A percentile compares a stretch with the other conserved stretches of the same genome.
Evolutionary conservation across 1,140 invertebrate species (phyloP).

Genomic region (Ceratoteleas bidentatus): DNA sequence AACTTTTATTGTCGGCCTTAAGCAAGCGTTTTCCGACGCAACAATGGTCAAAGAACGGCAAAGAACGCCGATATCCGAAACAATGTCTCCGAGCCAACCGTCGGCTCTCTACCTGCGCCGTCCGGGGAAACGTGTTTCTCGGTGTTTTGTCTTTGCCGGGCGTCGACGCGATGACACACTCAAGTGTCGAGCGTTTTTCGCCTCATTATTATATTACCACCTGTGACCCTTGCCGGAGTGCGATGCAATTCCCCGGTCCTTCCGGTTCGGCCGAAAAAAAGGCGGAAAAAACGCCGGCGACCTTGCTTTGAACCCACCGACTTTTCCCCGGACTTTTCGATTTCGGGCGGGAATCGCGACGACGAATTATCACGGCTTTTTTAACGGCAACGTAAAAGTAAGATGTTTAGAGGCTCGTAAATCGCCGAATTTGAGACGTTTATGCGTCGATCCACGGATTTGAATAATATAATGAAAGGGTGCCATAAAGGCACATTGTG

Average conservation of each 20-base stretch:
- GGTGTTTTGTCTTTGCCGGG: slow-evolving; percentile 37
- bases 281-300: background rate
- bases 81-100: slow-evolving; percentile 40
- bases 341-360: too few relatives aligned
- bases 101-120: slow-evolving; percentile 27
- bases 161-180: slow-evolving; percentile 40
- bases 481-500: too few relatives aligned
- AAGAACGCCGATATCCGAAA: slow-evolving; percentile 52
- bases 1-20: slow-evolving; percentile 55
- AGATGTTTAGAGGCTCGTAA: slow-evolving; percentile 61
- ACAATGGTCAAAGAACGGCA: slow-evolving; percentile 48
- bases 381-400: slow-evolving; percentile 55
- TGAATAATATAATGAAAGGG: too few relatives aligned
- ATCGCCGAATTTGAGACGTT: slow-evolving; percentile 53
- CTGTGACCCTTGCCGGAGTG: slow-evolving; percentile 34
- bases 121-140: slow-evolving; percentile 25
- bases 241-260: slow-evolving; percentile 10
- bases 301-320: too few relatives aligned
- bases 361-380: too few relatives aligned
- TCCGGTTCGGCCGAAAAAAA: slow-evolving; percentile 8
- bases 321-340: too few relatives aligned
- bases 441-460: slow-evolving; percentile 50
- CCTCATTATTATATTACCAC: slow-evolving; percentile 58
- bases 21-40: slow-evolving; percentile 58
- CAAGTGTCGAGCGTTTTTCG: slow-evolving; percentile 50